Conservation (phyloP, 2,797 vertebrate genomes). For the Melanogrammus aeglefinus region DNA sequence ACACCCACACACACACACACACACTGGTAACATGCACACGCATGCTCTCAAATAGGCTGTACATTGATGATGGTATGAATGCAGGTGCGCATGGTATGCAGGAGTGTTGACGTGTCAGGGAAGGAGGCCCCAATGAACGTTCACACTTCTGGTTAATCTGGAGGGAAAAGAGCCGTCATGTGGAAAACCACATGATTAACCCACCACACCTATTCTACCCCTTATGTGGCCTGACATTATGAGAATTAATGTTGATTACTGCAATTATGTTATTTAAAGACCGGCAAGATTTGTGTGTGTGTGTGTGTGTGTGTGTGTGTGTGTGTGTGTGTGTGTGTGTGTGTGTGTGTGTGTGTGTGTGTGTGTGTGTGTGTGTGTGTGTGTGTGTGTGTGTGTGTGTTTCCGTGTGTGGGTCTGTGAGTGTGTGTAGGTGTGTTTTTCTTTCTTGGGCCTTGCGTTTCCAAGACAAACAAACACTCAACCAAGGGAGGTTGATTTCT, state of each 20-base stretch:
- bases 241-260: conserved; percentile 33
- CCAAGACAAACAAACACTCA: conserved; percentile 30
- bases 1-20: no score
- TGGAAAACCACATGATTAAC: background rate
- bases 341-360: no score
- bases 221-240: conserved; percentile 23
- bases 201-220: conserved; percentile 6
- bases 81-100: no score
- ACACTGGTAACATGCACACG: background rate
- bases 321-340: conserved; percentile 12
- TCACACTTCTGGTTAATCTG: background rate
- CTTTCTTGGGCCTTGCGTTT: background rate
- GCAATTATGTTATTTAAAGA: conserved; percentile 37
- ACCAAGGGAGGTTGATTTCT: conserved; percentile 23
- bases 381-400: no score
- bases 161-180: background rate
- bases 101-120: background rate
- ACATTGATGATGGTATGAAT: no score
- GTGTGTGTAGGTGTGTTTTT: conserved; percentile 6
- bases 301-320: conserved; percentile 32
- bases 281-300: background rate
- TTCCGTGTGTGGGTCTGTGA: no score
- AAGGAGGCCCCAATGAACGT: background rate
- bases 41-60: background rate
- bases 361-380: no score